These are phyloP conservation scores for Bursaphelenchus mucronatus DNA, from an alignment of 1,140 invertebrate genomes.

Conservation along the genomic window DNA sequence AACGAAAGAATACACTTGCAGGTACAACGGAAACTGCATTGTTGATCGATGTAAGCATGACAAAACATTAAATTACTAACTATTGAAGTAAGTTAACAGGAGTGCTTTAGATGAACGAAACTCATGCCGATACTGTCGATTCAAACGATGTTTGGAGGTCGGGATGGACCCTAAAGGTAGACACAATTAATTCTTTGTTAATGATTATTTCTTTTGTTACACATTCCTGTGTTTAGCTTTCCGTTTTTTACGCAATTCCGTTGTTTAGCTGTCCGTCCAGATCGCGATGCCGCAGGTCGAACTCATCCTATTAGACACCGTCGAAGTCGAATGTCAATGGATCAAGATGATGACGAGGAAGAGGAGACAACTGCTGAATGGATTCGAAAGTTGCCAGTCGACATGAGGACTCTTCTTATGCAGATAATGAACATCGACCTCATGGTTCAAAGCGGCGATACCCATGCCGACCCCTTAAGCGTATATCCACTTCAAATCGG, in stretches of 20 bases:
- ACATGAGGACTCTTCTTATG: constrained; percentile 59
- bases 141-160: constrained; percentile 60
- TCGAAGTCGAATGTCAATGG: constrained; percentile 39
- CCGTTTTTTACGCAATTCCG: not conserved
- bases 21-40: constrained; percentile 57
- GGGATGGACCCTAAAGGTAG: constrained; percentile 58
- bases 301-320: constrained; percentile 55
- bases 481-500: constrained; percentile 51
- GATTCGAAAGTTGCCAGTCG: constrained; percentile 56
- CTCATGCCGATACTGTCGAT: constrained; percentile 58
- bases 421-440: constrained; percentile 58
- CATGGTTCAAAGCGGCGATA: constrained; percentile 39
- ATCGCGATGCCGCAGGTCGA: constrained; percentile 56
- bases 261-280: constrained; percentile 49
- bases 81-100: constrained; percentile 1
- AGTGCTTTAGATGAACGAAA: constrained; percentile 51
- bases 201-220: not conserved
- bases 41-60: constrained; percentile 56
- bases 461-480: constrained; percentile 10
- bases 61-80: not conserved
- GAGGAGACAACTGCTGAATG: constrained; percentile 47
- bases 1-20: constrained; percentile 55
- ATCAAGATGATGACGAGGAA: constrained; percentile 42
- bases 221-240: constrained; percentile 9
- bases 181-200: constrained; percentile 8